Conservation (phyloP, 2,113 vertebrate species). For the Leptosomus discolor region DNA sequence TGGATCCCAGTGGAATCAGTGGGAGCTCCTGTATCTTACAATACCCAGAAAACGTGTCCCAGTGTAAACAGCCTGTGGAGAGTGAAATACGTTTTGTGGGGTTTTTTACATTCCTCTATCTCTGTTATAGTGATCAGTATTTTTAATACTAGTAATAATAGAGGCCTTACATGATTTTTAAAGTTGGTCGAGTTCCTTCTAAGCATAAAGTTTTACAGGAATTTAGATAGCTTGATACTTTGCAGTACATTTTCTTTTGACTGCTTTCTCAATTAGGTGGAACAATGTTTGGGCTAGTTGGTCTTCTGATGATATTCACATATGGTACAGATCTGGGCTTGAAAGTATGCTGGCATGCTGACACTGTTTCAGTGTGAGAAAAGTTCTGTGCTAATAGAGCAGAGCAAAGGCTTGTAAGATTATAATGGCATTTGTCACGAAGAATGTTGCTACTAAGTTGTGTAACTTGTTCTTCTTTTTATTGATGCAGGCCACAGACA, state of each 20-base stretch:
- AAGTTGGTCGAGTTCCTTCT: neutral
- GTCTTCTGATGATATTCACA: conserved; percentile 54
- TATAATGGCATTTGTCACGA: conserved; percentile 55
- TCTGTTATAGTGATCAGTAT: neutral
- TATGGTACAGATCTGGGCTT: conserved; percentile 66
- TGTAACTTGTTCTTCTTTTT: conserved; percentile 41
- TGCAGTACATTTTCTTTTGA: neutral
- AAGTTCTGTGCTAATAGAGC: conserved; percentile 80
- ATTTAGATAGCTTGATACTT: neutral
- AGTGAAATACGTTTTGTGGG: neutral
- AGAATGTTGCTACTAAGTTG: conserved; percentile 12
- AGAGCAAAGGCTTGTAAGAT: conserved; percentile 25
- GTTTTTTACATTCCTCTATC: neutral
- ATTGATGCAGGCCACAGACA: conserved; percentile 77
- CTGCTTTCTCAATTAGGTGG: neutral
- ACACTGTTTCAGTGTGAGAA: conserved; percentile 77
- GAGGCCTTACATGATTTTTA: neutral
- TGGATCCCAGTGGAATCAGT: neutral
- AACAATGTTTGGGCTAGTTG: neutral
- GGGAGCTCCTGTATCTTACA: neutral
- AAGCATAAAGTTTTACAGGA: neutral
- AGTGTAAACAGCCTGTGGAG: neutral
- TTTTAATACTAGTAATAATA: neutral
- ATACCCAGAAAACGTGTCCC: neutral
- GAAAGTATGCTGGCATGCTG: conserved; percentile 68